phyloP scores from a whole-genome alignment of 2,113 vertebrate species.

The Casuarius casuarius region DNA sequence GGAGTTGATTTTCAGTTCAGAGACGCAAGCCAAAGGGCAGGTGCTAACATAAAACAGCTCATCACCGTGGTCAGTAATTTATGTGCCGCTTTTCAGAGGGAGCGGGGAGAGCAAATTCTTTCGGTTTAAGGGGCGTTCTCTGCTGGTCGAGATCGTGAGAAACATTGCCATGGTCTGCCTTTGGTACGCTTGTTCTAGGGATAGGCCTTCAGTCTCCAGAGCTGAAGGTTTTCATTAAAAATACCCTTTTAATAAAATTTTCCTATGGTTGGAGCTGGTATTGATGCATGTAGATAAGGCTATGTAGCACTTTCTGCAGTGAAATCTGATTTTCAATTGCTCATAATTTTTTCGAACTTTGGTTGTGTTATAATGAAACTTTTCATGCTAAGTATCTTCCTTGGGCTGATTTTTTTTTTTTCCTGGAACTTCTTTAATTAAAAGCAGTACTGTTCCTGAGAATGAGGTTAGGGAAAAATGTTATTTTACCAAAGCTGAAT shows the following conservation, averaged over 20 bases:
- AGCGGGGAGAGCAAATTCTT: neutral
- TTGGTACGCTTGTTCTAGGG: neutral
- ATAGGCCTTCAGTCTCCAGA: neutral
- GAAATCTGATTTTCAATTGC: constrained; percentile 13
- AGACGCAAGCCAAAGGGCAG: constrained; percentile 9
- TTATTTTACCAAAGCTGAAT: constrained; percentile 49
- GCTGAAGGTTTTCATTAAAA: neutral
- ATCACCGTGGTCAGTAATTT: neutral
- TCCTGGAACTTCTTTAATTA: constrained; percentile 32
- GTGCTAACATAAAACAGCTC: constrained; percentile 25
- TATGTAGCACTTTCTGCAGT: neutral
- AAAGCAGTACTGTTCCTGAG: constrained; percentile 60
- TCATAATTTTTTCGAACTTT: neutral
- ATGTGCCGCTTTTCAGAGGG: neutral
- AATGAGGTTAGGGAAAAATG: constrained; percentile 66
- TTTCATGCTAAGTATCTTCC: constrained; percentile 35
- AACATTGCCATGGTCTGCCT: neutral
- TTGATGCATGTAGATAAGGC: neutral
- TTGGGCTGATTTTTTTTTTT: neutral
- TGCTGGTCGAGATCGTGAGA: neutral
- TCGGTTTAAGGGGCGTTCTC: neutral
- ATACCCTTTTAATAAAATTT: neutral
- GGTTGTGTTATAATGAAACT: constrained; percentile 29
- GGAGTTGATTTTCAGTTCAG: neutral
- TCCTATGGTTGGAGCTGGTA: neutral